Evolutionary conservation across 2,888 invertebrate species (phyloP), one percentile per base, ranked within the genome.

Genomic region (Lucinisca nassula): DNA sequence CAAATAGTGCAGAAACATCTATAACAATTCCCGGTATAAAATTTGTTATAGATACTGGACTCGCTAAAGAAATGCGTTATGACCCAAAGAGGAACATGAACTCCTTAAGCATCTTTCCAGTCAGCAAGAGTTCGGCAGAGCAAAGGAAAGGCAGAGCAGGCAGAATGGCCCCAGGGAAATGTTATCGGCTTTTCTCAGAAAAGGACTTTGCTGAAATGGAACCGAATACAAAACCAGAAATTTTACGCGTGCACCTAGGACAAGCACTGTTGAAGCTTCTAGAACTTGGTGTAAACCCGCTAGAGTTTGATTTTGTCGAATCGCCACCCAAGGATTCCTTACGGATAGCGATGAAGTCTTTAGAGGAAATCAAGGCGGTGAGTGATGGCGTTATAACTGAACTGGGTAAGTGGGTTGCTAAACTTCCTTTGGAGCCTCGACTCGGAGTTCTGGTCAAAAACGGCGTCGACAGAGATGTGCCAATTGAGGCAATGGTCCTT

Each of bases 111-210:
- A 90, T 95, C 4, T 87, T 85, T 21, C 86, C 92, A 73, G 93
- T 95, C 4, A 95, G 94, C 76, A 93, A 94, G 86, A 96, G 96
- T 75, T 96, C 96, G 3, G 96, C 96, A 6, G 94, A 96, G 40
- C 96, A 96, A 87, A 93, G 96, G 8, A 96, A 95, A 90, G 96
- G 96, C 8, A 90, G 96, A 82, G 96, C 96, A 17, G 96, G 96
- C 21, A 90, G 96, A 82, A 96, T 95, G 8, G 92, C 93, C 24
- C 86, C 94, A 8, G 96, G 96, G 0, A 94, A 92, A 81, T 96
- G 96, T 88, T 96, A 92, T 90, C 91, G 96, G 38, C 92, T 96
- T 14, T 96, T 95, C 87, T 93, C 93, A 10, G 90, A 95, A 75
- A 90, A 91, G n/a, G 92, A 93, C 24, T 96, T 93, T 88, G 79